Conservation (phyloP, 2,888 invertebrate genomes). For the Dione juno region DNA sequence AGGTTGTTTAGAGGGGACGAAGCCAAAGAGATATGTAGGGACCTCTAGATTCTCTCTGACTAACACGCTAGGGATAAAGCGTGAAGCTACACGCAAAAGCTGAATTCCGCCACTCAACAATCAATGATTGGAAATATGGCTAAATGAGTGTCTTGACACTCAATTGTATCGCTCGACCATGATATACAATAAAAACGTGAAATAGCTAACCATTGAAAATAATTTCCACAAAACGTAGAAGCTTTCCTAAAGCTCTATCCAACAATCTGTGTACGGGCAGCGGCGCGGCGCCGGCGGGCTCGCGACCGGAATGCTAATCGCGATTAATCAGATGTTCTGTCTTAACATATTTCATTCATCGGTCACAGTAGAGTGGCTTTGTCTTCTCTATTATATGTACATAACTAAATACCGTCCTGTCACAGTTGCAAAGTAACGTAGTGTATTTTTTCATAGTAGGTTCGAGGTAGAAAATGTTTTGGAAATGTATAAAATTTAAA, state of each 20-base stretch:
- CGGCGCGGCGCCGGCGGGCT: constrained; percentile 39
- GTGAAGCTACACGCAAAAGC: too few relatives aligned
- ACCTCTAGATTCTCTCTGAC: too few relatives aligned
- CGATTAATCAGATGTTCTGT: constrained; percentile 40
- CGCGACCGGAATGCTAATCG: constrained; percentile 44
- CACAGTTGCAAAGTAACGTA: too few relatives aligned
- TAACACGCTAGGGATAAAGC: too few relatives aligned
- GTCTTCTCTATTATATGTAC: constrained; percentile 3
- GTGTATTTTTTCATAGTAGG: neutral
- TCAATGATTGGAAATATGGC: too few relatives aligned
- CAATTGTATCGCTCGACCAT: too few relatives aligned
- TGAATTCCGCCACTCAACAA: too few relatives aligned
- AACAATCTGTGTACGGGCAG: constrained; percentile 44
- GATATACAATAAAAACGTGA: neutral
- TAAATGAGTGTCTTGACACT: too few relatives aligned
- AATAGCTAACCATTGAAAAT: neutral
- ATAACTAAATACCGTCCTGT: neutral
- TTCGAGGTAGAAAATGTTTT: too few relatives aligned
- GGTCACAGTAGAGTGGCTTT: constrained; percentile 40
- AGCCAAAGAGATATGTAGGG: too few relatives aligned
- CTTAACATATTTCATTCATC: constrained; percentile 39
- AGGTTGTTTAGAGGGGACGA: too few relatives aligned
- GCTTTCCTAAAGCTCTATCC: constrained; percentile 12
- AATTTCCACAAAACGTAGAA: constrained; percentile 7
- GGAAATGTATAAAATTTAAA: too few relatives aligned